Base-by-base conservation (phyloP, 23 tunicate species). In the Oikopleura dioica region DNA sequence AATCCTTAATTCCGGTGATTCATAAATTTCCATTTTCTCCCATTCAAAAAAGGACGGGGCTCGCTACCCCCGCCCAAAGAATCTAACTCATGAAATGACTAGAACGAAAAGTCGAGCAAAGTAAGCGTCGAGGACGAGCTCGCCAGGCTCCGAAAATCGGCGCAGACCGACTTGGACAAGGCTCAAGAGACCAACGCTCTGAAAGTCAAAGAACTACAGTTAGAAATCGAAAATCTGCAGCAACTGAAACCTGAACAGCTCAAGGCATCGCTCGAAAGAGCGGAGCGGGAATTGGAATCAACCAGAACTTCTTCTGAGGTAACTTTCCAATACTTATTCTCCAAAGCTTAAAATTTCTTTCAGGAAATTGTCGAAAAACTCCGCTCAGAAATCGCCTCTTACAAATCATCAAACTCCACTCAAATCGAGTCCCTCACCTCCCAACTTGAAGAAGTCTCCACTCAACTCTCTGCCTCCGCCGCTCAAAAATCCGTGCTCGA, bases 111-210 rank as follows among this genome's bases (percentile, higher is more conserved):
- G 26, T 2, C 30, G 16, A 31, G 72, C 16, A 23, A 31, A 23
- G 72, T 63, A 28, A 63, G 26, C 30, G 5, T 63, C 72, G 72
- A 63, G 5, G 72, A 63, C 26, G 72, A 63, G 33, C 72, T 63
- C 5, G 30, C 2, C 30, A 5, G 5, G 16, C 72, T 63, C 2
- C 16, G 26, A 28, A 63, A 63, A 63, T 31, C 16, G 33, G 30
- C 16, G 30, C 16, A 63, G 26, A 63, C 26, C 29, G 30, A 28
- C 4, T 28, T 63, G 33, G 33, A 24, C 29, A 31, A 63, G 16
- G 33, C 26, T 21, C 33, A 63, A 63, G 26, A 63, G 33, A 12
- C 72, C 2, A 63, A 28, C 26, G 33, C 2, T 12, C 30, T 2
- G 30, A 5, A 63, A 63, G 2, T 63, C 33, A 24, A 28, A 24